Evolutionary conservation across 2,113 vertebrate species (phyloP).

Genomic region (Labeo rohita): DNA sequence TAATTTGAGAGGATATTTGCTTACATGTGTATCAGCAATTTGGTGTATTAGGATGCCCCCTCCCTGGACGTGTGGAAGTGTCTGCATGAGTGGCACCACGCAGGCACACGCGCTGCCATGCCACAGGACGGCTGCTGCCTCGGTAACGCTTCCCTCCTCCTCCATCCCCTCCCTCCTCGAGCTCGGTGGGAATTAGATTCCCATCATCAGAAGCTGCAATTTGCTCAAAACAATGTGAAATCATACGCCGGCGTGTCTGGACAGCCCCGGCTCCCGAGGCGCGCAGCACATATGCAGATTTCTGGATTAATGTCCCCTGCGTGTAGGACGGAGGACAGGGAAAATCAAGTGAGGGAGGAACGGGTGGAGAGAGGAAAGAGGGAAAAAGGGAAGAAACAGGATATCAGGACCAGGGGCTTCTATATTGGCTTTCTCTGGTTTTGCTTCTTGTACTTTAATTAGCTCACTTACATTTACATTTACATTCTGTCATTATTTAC

Average conservation of each 20-base stretch:
- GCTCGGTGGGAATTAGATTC: conserved; percentile 69
- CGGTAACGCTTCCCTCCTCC: conserved; percentile 51
- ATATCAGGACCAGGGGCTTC: conserved; percentile 44
- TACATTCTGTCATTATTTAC: not conserved
- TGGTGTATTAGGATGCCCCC: conserved; percentile 67
- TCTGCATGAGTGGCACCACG: conserved; percentile 59
- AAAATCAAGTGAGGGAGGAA: conserved; percentile 30
- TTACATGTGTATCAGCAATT: conserved; percentile 89
- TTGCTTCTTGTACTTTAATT: not conserved
- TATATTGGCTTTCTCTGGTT: not conserved
- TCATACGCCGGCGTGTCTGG: conserved; percentile 66
- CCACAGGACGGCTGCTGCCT: conserved; percentile 61
- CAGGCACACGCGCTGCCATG: conserved; percentile 39
- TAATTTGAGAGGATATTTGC: conserved; percentile 92
- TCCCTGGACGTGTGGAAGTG: conserved; percentile 46
- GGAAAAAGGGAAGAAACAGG: conserved; percentile 33
- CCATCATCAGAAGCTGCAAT: conserved; percentile 73
- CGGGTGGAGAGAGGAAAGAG: not conserved
- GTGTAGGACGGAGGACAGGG: conserved; percentile 55
- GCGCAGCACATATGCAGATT: conserved; percentile 71
- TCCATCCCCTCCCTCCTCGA: conserved; percentile 37
- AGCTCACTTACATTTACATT: not conserved
- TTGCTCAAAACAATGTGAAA: conserved; percentile 71
- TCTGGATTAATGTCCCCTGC: conserved; percentile 70
- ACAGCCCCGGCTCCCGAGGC: conserved; percentile 63